Percentiles rank a stretch among this genome's conserved stretches.
Conservation (phyloP, 2,888 invertebrate species). For the Eilema griseolum region DNA sequence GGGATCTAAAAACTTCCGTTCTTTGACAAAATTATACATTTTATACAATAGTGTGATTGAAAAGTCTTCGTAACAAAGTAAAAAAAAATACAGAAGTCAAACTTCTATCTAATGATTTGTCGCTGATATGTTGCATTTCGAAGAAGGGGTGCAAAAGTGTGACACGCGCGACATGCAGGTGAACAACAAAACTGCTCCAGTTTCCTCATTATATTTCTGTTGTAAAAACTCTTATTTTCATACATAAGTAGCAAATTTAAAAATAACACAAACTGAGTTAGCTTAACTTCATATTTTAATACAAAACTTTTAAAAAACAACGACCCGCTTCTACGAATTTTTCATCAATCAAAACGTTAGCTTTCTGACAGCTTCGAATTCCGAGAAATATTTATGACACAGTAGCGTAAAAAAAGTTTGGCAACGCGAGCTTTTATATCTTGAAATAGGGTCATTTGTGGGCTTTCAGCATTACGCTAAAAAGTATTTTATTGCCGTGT, state of each 20-base stretch:
- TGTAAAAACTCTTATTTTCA: neutral
- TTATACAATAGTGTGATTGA: too few relatives aligned
- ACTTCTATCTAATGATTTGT: too few relatives aligned
- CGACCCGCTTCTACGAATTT: neutral
- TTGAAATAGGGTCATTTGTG: neutral
- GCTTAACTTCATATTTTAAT: constrained; percentile 1
- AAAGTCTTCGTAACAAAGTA: too few relatives aligned
- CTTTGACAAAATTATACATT: too few relatives aligned
- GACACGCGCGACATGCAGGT: too few relatives aligned
- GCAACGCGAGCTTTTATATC: neutral
- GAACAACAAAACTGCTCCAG: too few relatives aligned
- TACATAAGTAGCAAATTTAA: neutral
- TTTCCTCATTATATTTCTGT: too few relatives aligned
- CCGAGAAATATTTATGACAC: neutral
- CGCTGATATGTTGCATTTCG: too few relatives aligned
- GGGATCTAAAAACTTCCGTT: too few relatives aligned
- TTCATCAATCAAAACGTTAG: neutral
- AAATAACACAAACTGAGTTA: neutral
- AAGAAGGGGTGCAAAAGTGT: too few relatives aligned
- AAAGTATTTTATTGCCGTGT: neutral
- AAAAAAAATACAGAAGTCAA: too few relatives aligned
- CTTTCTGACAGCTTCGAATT: neutral
- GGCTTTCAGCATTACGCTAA: neutral
- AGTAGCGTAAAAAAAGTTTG: neutral
- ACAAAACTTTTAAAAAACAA: neutral